phyloP scores from a whole-genome alignment of 2,888 invertebrate species.

The Ormia ochracea region DNA sequence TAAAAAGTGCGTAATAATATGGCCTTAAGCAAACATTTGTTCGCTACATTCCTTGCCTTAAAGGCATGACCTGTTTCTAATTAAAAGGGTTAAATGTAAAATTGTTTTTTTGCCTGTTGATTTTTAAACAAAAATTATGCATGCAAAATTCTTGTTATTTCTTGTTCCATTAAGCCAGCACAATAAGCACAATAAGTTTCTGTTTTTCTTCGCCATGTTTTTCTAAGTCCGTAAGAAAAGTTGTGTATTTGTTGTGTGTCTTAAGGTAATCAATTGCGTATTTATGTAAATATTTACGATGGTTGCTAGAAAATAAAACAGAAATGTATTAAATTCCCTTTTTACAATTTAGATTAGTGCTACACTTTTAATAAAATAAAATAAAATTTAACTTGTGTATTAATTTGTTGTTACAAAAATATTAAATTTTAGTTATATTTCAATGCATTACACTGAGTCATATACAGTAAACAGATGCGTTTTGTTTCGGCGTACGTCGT shows the following conservation, averaged over 20 bases:
- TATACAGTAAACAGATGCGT: no score
- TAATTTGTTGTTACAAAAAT: no score
- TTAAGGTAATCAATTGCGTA: conserved; percentile 27
- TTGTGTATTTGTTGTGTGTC: conserved; percentile 17
- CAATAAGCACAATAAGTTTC: conserved; percentile 54
- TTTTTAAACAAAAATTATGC: conserved; percentile 5
- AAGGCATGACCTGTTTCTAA: not conserved
- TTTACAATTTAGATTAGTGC: not conserved
- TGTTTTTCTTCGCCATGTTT: conserved; percentile 13
- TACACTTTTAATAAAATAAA: not conserved
- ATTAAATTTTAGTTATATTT: no score
- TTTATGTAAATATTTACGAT: not conserved
- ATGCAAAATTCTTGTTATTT: conserved; percentile 35
- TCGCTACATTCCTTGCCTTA: not conserved
- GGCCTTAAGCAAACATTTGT: not conserved
- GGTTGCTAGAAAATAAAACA: not conserved
- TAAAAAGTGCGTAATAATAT: not conserved
- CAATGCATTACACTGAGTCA: no score
- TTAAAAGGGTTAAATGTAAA: conserved; percentile 31
- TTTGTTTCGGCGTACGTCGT: no score
- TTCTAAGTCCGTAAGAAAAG: not conserved
- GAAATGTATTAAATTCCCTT: not conserved
- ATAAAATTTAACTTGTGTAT: no score
- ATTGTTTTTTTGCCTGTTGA: not conserved
- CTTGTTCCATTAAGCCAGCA: conserved; percentile 40